Evolutionary conservation across 2,888 invertebrate species (phyloP), one percentile per base, ranked within the genome.

Genomic region (Malachius bipustulatus): DNA sequence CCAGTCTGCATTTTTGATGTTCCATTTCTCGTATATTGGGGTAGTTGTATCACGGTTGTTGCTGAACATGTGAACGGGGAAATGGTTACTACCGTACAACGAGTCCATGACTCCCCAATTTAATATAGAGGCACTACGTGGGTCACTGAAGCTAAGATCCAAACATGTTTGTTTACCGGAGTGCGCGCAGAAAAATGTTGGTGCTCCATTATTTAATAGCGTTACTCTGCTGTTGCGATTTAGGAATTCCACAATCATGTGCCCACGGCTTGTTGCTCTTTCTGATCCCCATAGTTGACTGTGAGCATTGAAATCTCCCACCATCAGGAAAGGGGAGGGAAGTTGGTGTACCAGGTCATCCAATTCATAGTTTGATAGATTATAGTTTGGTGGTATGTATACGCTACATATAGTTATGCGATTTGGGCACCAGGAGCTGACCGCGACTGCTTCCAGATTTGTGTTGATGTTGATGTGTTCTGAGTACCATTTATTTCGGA

Each of bases 331-430:
- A 4, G 37, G 42, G 14, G 27, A 8, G 10, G 39, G 37, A 12
- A 39, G 26, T 33, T 42, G 39, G 8, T 30, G 10, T 3, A 37
- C 26, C 4, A 41, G 29, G 12, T 38, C 26, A 9, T 4, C 16
- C 2, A 36, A 29, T 12, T 39, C 28, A 13, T 9, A 24, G 26
- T 14, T 13, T 13, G 33, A 29, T 13, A 39, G 16, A 30, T 38
- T 28, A 16, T 38, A 14, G 31, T 16, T 27, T 11, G 35, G 36
- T 33, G 34, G 31, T 8, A 36, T 33, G 14, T 43, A 43, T 13
- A 41, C 13, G 30, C 19, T 32, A 27, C 41, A 41, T n/a, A 41
- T 31, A 14, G 40, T 39, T 10, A 38, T 12, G 30, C 37, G 37
- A 1, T 33, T 2, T 38, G n/a, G n/a, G n/a, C n/a, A n/a, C n/a